phyloP scores from a whole-genome alignment of 2,888 invertebrate species.

The Cheilosia variabilis region DNA sequence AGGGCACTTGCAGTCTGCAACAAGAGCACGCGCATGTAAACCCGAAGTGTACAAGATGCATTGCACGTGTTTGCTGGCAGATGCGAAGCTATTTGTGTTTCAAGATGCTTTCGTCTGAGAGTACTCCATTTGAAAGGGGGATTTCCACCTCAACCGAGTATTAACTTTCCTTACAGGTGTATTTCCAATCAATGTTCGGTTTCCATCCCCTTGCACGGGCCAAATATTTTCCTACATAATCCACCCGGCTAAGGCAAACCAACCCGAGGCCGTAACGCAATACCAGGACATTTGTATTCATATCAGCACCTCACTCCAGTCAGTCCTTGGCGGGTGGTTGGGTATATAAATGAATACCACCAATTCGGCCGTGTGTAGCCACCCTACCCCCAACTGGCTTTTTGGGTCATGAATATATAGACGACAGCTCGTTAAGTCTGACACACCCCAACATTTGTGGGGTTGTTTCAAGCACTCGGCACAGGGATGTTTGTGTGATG shows the following conservation, averaged over 20 bases:
- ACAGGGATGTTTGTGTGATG: conserved; percentile 45
- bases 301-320: conserved; percentile 29
- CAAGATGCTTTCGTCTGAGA: not conserved
- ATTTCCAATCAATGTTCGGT: conserved; percentile 18
- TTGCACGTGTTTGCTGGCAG: not conserved
- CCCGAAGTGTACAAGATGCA: conserved; percentile 5
- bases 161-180: conserved; percentile 62
- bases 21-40: conserved; percentile 24
- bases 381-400: conserved; percentile 59
- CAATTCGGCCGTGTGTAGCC: conserved; percentile 42
- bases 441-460: conserved; percentile 81
- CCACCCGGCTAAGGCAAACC: conserved; percentile 65
- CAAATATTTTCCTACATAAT: conserved; percentile 56
- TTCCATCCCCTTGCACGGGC: conserved; percentile 30
- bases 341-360: conserved; percentile 70
- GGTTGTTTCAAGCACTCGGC: conserved; percentile 78
- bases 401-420: conserved; percentile 82
- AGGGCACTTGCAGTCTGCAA: not conserved
- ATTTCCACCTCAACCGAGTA: conserved; percentile 16
- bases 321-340: conserved; percentile 52
- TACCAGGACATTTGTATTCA: conserved; percentile 54
- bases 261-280: conserved; percentile 69
- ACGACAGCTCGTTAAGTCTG: conserved; percentile 81
- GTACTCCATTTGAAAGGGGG: not conserved
- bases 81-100: not conserved